Evolutionary conservation across 2,797 vertebrate species (phyloP).

Genomic region (Oryzias sinensis): DNA sequence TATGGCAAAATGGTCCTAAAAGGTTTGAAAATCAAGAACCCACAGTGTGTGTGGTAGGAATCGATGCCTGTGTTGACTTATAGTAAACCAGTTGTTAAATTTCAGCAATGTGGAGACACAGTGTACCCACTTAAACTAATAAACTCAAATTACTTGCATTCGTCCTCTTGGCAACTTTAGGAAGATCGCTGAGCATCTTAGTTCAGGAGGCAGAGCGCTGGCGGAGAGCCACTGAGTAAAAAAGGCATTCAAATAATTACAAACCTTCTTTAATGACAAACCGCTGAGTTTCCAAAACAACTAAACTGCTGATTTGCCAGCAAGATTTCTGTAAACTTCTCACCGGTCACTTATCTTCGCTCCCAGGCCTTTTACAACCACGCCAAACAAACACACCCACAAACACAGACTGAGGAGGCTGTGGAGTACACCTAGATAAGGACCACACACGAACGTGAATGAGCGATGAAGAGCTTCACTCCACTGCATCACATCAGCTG

Average conservation of each 20-base stretch:
- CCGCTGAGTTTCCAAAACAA: constrained; percentile 29
- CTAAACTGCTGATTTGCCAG: constrained; percentile 34
- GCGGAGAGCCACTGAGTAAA: not conserved
- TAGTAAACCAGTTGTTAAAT: constrained; percentile 10
- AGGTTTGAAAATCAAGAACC: not conserved
- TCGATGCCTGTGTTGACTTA: constrained; percentile 1
- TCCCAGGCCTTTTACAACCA: constrained; percentile 39
- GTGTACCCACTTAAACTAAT: constrained; percentile 14
- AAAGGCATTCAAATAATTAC: constrained; percentile 20
- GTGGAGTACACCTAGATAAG: constrained; percentile 48
- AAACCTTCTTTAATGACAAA: constrained; percentile 19
- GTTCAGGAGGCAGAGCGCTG: constrained; percentile 13
- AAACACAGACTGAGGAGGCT: constrained; percentile 4
- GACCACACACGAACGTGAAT: constrained; percentile 20
- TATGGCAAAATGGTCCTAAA: too few species aligned
- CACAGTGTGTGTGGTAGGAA: constrained; percentile 11
- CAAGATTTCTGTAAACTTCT: constrained; percentile 38
- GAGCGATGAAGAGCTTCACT: constrained; percentile 27
- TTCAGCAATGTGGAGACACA: constrained; percentile 7
- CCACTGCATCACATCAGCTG: constrained; percentile 33
- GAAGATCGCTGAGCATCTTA: not conserved
- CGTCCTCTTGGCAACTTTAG: constrained; percentile 1
- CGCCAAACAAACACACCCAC: constrained; percentile 30
- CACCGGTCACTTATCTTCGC: constrained; percentile 59
- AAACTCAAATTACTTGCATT: constrained; percentile 1